Evolutionary conservation across 2,888 invertebrate species (phyloP).

Genomic region (Tachina grossa): DNA sequence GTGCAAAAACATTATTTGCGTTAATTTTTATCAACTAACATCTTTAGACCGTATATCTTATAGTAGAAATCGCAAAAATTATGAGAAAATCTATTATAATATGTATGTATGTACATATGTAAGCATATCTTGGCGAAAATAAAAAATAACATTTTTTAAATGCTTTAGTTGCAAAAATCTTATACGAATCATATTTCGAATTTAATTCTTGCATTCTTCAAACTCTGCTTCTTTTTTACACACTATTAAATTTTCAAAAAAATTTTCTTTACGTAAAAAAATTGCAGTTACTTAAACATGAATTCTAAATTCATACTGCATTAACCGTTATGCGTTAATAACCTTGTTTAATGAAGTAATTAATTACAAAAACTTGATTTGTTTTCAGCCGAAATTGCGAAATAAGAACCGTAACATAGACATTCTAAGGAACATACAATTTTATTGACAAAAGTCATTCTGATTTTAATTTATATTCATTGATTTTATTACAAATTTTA

Average conservation of each 20-base stretch:
- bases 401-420: constrained; percentile 65
- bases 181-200: too few relatives aligned
- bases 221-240: neutral
- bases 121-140: too few relatives aligned
- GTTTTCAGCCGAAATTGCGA: constrained; percentile 33
- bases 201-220: too few relatives aligned
- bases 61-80: too few relatives aligned
- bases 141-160: too few relatives aligned
- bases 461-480: constrained; percentile 28
- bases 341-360: constrained; percentile 58
- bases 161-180: too few relatives aligned
- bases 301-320: constrained; percentile 13
- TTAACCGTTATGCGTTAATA: constrained; percentile 64
- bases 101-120: too few relatives aligned
- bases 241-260: neutral
- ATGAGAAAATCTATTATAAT: too few relatives aligned
- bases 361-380: constrained; percentile 53
- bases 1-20: too few relatives aligned
- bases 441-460: constrained; percentile 54
- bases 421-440: constrained; percentile 52
- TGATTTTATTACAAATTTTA: constrained; percentile 32
- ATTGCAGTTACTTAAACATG: neutral
- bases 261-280: neutral
- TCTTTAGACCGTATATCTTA: too few relatives aligned
- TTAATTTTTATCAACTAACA: too few relatives aligned